Evolutionary conservation across 2,797 vertebrate genomes (phyloP).

Genomic region (Apodemus agrarius): DNA sequence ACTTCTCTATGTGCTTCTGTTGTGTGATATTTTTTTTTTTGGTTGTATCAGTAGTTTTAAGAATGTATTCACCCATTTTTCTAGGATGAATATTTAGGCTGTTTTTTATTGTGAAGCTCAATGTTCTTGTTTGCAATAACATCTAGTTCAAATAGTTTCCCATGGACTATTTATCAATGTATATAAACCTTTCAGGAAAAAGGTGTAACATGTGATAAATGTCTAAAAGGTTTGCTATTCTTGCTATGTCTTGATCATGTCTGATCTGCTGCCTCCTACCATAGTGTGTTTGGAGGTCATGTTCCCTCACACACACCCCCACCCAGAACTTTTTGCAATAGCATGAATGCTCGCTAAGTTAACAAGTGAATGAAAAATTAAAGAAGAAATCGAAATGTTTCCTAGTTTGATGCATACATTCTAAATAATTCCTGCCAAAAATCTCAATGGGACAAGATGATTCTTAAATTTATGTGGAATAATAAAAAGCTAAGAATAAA

Average conservation of each 20-base stretch:
- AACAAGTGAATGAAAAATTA: constrained; percentile 20
- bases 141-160: not conserved
- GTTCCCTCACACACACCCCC: not conserved
- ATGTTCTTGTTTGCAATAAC: not conserved
- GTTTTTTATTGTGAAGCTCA: not conserved
- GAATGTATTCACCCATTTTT: not conserved
- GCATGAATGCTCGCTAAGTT: not conserved
- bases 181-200: not conserved
- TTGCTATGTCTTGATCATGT: not conserved
- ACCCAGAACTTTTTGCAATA: not conserved
- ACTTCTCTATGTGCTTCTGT: not conserved
- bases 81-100: not conserved
- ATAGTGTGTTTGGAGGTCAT: not conserved
- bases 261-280: not conserved
- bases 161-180: not conserved
- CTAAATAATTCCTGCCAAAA: not conserved
- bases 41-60: not conserved
- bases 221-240: not conserved
- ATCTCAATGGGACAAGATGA: not conserved
- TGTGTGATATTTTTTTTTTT: not conserved
- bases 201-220: not conserved
- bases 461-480: constrained; percentile 6
- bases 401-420: not conserved
- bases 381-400: not conserved
- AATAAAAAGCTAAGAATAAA: not conserved